Base-by-base conservation (phyloP, 2,113 vertebrate genomes). In the Syngnathoides biaculeatus region DNA sequence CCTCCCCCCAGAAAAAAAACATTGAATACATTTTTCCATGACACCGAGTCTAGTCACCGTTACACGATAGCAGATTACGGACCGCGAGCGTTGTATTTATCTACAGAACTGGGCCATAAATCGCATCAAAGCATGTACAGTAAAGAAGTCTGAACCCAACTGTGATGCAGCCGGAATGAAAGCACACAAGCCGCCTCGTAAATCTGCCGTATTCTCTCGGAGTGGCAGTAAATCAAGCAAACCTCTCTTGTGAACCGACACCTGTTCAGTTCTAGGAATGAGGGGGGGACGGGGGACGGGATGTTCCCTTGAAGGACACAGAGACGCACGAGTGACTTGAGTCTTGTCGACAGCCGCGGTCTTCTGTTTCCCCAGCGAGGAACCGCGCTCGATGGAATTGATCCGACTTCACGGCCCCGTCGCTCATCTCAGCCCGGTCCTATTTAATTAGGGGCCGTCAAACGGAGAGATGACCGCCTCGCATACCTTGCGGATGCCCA, bases 341-440 rank as follows among this genome's bases (percentile, higher is more conserved):
- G 81, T 63, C 75, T 81, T 79, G 80, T 84, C 84, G 87, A 88
- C 86, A 87, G 82, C 53, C 22, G 50, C 82, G 85, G 75, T 85
- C 80, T 89, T 84, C 87, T 82, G 79, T 87, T 85, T 77, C 73
- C 77, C 70, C 81, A 72, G 56, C 2, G 73, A 87, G 76, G 84
- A 87, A 85, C 82, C 80, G 78, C 71, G 52, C 73, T 80, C 56
- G 84, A 86, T 86, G 84, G 85, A 87, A 89, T 84, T 86, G 85
- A 85, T 87, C 82, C 85, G 78, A 86, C 82, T 85, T 83, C 65
- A 69, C 67, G 81, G 81, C 73, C 81, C 30, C 67, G 83, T 70
- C 83, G 83, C 88, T 88, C 84, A 86, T 88, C 84, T 83, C 79
- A 77, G 82, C 87, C 22, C 84, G 86, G 78, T 88, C 86, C 86